A percentile compares a stretch with the other conserved stretches of the same genome.
Evolutionary conservation across 2,113 vertebrate genomes (phyloP).

Genomic region (Pristiophorus japonicus): DNA sequence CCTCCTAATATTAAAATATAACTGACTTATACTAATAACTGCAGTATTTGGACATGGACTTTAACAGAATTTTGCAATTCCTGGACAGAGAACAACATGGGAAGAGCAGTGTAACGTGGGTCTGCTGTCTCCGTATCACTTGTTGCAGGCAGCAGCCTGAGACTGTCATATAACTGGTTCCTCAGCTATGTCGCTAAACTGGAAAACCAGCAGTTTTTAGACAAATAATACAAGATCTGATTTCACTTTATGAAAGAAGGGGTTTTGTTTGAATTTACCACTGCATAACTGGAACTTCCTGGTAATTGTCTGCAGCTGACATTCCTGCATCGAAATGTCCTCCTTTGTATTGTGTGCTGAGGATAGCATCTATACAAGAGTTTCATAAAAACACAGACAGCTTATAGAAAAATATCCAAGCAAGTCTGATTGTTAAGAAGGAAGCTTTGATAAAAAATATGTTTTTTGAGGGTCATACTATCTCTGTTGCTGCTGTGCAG

Average conservation of each 20-base stretch:
- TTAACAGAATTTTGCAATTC: neutral
- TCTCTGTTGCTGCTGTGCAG: constrained; percentile 43
- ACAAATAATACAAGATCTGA: neutral
- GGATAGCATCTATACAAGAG: neutral
- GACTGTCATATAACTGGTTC: neutral
- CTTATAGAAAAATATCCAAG: constrained; percentile 13
- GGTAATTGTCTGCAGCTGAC: constrained; percentile 25
- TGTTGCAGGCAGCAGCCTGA: neutral
- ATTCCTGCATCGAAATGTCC: neutral
- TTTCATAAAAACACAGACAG: constrained; percentile 21
- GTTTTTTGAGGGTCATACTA: neutral
- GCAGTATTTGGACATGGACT: neutral
- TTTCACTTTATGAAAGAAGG: constrained; percentile 15
- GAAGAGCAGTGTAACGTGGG: neutral
- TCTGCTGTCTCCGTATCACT: neutral
- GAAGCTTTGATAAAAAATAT: neutral
- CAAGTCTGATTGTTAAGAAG: neutral
- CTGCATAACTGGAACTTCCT: constrained; percentile 18
- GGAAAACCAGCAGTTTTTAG: neutral
- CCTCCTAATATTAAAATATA: neutral
- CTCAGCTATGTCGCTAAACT: constrained; percentile 8
- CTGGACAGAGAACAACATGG: neutral
- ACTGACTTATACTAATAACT: neutral
- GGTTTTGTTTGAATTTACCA: constrained; percentile 19
- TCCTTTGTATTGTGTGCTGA: constrained; percentile 21